Evolutionary conservation across 1,140 invertebrate species (phyloP).

Genomic region (Heliconius himera): DNA sequence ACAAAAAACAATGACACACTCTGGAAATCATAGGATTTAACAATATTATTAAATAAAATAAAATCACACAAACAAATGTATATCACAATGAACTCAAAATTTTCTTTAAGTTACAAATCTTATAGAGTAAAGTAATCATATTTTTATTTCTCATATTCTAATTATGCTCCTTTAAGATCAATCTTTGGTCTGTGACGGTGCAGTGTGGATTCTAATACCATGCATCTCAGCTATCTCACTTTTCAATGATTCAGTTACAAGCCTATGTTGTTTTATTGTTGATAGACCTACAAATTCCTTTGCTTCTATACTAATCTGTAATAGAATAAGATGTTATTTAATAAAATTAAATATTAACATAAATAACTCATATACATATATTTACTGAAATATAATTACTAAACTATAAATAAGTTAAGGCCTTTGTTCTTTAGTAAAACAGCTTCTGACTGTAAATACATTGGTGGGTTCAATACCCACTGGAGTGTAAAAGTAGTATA

Average conservation of each 20-base stretch:
- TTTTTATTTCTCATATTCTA: background rate
- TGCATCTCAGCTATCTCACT: constrained; percentile 93
- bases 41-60: background rate
- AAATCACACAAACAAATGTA: background rate
- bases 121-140: background rate
- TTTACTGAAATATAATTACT: too few species aligned
- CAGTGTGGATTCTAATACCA: constrained; percentile 89
- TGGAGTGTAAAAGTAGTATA: too few species aligned
- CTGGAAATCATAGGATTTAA: background rate
- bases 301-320: constrained; percentile 85
- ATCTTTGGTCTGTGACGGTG: constrained; percentile 55
- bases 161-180: background rate
- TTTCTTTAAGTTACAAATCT: background rate
- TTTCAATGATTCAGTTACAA: constrained; percentile 90
- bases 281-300: constrained; percentile 89
- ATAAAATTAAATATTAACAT: background rate
- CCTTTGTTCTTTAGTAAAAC: too few species aligned
- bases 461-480: too few species aligned
- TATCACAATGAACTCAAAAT: background rate
- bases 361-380: background rate
- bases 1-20: background rate
- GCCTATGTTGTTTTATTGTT: constrained; percentile 90
- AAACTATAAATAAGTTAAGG: too few species aligned
- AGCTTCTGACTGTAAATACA: too few species aligned
- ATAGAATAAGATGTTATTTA: constrained; percentile 25